phyloP scores from a whole-genome alignment of 2,888 invertebrate genomes.

The Stenchaetothrips biformis region DNA sequence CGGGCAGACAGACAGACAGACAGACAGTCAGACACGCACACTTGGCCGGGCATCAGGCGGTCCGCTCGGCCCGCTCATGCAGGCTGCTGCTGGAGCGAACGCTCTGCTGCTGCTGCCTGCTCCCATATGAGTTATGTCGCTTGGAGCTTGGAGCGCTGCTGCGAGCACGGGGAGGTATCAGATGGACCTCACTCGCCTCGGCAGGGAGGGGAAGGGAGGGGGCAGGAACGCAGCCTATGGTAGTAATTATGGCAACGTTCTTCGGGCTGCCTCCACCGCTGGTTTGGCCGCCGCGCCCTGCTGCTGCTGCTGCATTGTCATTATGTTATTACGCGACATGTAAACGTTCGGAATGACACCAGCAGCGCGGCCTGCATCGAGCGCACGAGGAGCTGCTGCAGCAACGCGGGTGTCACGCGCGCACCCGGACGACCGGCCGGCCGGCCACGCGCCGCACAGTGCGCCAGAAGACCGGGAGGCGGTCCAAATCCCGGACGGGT shows the following conservation, averaged over 20 bases:
- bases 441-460: no score
- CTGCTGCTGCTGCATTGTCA: not conserved
- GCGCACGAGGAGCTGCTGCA: not conserved
- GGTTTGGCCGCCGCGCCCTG: conserved; percentile 1
- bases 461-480: no score
- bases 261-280: not conserved
- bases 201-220: not conserved
- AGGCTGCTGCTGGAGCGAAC: not conserved
- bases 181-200: not conserved
- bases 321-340: conserved; percentile 9
- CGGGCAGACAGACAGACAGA: no score
- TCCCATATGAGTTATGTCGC: not conserved
- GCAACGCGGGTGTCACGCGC: not conserved
- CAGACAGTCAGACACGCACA: no score
- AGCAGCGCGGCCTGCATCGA: no score
- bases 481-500: no score
- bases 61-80: not conserved
- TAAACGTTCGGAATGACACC: conserved; percentile 1
- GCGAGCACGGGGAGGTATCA: not conserved
- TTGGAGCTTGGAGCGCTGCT: not conserved
- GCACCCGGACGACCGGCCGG: not conserved
- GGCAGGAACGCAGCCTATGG: not conserved
- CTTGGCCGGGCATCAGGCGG: no score
- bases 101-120: not conserved
- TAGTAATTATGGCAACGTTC: conserved; percentile 21